These are phyloP conservation scores for Danio tinwini DNA, from an alignment of 2,797 vertebrate species.

Conservation along the genomic window DNA sequence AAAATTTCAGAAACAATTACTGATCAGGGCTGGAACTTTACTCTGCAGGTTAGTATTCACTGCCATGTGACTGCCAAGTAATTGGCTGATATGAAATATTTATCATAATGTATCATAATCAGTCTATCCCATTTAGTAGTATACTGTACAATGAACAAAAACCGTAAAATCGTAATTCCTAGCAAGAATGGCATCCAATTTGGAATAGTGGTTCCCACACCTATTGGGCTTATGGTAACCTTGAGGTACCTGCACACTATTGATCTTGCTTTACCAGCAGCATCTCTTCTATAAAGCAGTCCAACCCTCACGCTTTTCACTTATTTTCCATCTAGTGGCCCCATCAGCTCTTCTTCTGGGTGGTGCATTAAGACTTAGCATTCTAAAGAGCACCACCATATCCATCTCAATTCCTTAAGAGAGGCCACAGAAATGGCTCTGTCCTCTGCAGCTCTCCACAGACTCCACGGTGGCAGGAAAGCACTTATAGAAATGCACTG, in stretches of 20 bases:
- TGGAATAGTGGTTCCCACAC: not conserved
- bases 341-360: slow-evolving; percentile 23
- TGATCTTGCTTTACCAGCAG: slow-evolving; percentile 23
- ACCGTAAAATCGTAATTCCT: not conserved
- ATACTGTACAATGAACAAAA: not conserved
- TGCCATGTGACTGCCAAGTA: too few species aligned
- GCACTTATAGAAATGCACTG: slow-evolving; percentile 14
- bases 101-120: not conserved
- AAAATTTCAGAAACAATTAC: not conserved
- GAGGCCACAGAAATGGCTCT: slow-evolving; percentile 80
- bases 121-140: not conserved
- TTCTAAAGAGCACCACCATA: slow-evolving; percentile 50
- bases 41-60: too few species aligned
- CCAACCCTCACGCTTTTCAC: slow-evolving; percentile 22
- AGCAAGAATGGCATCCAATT: not conserved
- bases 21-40: too few species aligned
- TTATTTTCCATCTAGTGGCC: slow-evolving; percentile 35
- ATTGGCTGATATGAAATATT: too few species aligned
- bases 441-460: slow-evolving; percentile 77
- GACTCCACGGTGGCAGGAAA: not conserved
- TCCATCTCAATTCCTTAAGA: slow-evolving; percentile 56
- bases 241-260: slow-evolving; percentile 19
- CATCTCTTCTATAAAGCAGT: slow-evolving; percentile 20
- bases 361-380: slow-evolving; percentile 25
- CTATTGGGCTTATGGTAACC: not conserved